Evolutionary conservation across 2,888 invertebrate genomes (phyloP).

Genomic region (Listrodromus nycthemerus): DNA sequence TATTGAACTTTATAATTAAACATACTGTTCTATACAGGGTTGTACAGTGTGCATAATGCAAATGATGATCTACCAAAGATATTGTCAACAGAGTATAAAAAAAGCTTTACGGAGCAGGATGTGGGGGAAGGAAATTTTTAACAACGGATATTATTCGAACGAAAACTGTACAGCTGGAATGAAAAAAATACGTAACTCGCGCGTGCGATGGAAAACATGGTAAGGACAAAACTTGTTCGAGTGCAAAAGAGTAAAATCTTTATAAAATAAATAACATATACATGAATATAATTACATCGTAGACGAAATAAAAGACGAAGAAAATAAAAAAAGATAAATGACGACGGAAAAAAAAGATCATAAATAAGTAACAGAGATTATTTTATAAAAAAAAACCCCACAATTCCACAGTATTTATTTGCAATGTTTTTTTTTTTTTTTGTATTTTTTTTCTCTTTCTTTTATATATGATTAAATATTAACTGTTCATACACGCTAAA

Average conservation of each 20-base stretch:
- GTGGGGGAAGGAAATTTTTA: background rate
- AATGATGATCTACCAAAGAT: background rate
- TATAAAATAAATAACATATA: constrained; percentile 83
- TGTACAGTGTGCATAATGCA: constrained; percentile 22
- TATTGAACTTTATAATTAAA: constrained; percentile 33
- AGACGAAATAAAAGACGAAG: constrained; percentile 71
- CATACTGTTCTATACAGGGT: constrained; percentile 22
- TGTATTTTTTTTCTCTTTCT: constrained; percentile 70
- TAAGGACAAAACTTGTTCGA: constrained; percentile 44
- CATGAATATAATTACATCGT: constrained; percentile 80
- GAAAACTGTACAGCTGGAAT: constrained; percentile 41
- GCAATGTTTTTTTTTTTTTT: constrained; percentile 78
- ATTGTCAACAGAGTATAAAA: background rate
- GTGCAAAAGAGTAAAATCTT: constrained; percentile 80
- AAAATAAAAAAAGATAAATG: constrained; percentile 42
- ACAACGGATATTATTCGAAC: constrained; percentile 37
- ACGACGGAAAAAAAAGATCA: constrained; percentile 68
- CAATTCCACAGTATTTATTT: constrained; percentile 81
- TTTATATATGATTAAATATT: constrained; percentile 64
- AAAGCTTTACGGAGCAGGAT: background rate
- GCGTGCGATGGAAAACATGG: constrained; percentile 19
- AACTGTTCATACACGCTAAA: constrained; percentile 81
- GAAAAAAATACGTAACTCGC: constrained; percentile 21
- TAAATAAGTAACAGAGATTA: constrained; percentile 79
- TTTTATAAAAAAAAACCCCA: constrained; percentile 75